Percentiles rank a stretch among this genome's conserved stretches.
These are phyloP conservation scores for Drosophila bocqueti DNA, from an alignment of 1,140 invertebrate genomes.

Conservation along the genomic window DNA sequence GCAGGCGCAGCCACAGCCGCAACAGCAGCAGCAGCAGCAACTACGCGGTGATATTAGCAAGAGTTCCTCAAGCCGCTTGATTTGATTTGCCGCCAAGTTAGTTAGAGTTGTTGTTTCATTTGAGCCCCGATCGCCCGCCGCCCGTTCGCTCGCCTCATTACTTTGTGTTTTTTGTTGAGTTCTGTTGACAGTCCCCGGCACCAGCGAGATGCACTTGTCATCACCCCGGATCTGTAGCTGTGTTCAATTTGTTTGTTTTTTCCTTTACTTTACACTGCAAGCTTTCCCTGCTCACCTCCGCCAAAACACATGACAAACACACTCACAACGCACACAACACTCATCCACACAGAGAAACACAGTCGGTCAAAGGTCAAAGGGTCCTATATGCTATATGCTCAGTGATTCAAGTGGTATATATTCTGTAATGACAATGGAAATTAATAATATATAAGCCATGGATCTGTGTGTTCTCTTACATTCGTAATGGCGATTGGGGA, in stretches of 20 bases:
- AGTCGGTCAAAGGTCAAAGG: conserved; percentile 25
- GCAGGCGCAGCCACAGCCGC: conserved; percentile 43
- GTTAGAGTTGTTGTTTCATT: conserved; percentile 74
- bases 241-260: conserved; percentile 26
- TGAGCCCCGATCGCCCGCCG: conserved; percentile 25
- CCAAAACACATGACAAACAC: conserved; percentile 1
- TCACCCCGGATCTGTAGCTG: conserved; percentile 13
- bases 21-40: conserved; percentile 63
- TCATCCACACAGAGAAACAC: conserved; percentile 9
- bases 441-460: neutral
- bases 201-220: conserved; percentile 35
- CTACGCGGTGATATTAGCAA: conserved; percentile 80
- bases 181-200: conserved; percentile 24
- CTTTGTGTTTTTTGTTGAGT: conserved; percentile 41
- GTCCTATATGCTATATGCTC: conserved; percentile 10
- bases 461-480: neutral
- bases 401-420: neutral
- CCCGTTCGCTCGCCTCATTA: conserved; percentile 15
- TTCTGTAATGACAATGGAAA: neutral
- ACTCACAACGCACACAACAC: conserved; percentile 18
- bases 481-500: neutral
- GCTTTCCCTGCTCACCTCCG: conserved; percentile 30
- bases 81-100: conserved; percentile 83
- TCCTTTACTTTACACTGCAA: conserved; percentile 32
- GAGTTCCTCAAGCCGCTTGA: conserved; percentile 78